A percentile compares a stretch with the other conserved stretches of the same genome.
Evolutionary conservation across 2,888 invertebrate genomes (phyloP).

Genomic region (Sesia bembeciformis): DNA sequence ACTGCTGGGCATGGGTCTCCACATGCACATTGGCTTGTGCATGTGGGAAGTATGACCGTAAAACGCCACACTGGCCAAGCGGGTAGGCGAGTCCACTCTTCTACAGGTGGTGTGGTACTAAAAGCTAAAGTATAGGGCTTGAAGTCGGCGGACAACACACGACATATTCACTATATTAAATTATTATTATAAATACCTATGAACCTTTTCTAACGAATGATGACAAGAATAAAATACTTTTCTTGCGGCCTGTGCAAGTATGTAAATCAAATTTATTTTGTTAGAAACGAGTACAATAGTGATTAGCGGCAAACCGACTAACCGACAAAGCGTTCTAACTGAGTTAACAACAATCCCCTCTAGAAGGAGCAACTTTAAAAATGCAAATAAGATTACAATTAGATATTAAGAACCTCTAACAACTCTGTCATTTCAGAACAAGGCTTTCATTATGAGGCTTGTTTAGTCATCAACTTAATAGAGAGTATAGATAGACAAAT

Average conservation of each 20-base stretch:
- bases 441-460: slow-evolving; percentile 30
- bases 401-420: slow-evolving; percentile 41
- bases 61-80: no score
- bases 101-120: no score
- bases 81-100: no score
- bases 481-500: slow-evolving; percentile 2
- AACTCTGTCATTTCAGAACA: slow-evolving; percentile 33
- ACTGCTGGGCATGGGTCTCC: no score
- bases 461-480: slow-evolving; percentile 31
- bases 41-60: no score
- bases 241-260: slow-evolving; percentile 1
- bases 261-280: slow-evolving; percentile 20
- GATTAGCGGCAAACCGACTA: slow-evolving; percentile 8
- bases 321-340: slow-evolving; percentile 3
- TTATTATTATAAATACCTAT: no score
- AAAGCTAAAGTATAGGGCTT: no score
- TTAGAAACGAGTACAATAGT: slow-evolving; percentile 4
- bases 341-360: slow-evolving; percentile 24
- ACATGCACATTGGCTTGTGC: no score
- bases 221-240: not conserved
- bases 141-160: no score
- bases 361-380: slow-evolving; percentile 35
- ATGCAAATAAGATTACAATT: slow-evolving; percentile 52
- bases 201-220: no score
- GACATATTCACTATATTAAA: no score